Evolutionary conservation across 1,140 invertebrate species (phyloP), one percentile per base, ranked within the genome.

Genomic region (Stegodyphus mimosarum): DNA sequence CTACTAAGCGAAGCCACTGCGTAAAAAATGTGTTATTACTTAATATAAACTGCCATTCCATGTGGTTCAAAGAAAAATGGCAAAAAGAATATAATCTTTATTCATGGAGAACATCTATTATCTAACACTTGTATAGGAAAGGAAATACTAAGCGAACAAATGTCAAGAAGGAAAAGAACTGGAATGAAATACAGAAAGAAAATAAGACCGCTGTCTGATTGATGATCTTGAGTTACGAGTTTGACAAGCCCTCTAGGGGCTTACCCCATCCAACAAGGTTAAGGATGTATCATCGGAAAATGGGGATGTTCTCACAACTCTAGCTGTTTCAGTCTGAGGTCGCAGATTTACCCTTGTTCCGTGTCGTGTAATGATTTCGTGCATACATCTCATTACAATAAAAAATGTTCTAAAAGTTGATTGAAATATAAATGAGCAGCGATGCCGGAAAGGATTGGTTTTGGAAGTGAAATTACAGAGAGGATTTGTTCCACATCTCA

Each of bases 401-500:
- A 64, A 51, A 50, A 70, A 79, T 60, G 11, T 17, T 53, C 13
- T 15, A 64, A 3, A n/a, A 10, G 51, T 48, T 70, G 18, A 70
- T 70, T 79, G 66, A 55, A 69, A 55, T n/a, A 48, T 51, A 79
- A 79, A 79, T 70, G 69, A 55, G 66, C 33, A 49, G 69, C 70
- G 3, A 1, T 5, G 50, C 51, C n/a, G 7, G 66, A 49, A 13
- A 5, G 15, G 11, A 76, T 17, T 17, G 60, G 18, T 53, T 79
- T 66, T 66, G 15, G 66, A 79, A 11, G 66, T 79, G 64, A 18
- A 66, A 49, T 66, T 77, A 55, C 52, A 18, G 33, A 3, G 33
- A 33, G 33, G 33, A 33, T 33, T 33, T 33, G 33, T 33, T 33
- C 33, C 33, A 33, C 33, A 33, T 33, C 1, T 33, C 33, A 33